Percentiles rank a stretch among this genome's conserved stretches.
phyloP scores from a whole-genome alignment of 37 sponge, comb jelly and placozoan species.

The Beroe forskalii region DNA sequence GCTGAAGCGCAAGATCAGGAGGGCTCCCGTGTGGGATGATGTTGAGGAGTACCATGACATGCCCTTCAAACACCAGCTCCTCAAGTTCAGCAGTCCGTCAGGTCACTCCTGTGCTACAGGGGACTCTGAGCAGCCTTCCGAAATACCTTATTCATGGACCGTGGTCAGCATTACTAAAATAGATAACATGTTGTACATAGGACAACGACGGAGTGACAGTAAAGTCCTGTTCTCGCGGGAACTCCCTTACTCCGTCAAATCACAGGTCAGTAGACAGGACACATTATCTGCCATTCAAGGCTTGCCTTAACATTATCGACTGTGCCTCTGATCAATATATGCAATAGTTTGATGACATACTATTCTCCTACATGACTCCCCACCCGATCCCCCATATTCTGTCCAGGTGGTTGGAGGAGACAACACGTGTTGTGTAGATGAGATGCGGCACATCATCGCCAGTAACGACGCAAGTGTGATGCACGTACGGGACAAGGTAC shows the following conservation, averaged over 20 bases:
- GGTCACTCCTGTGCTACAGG: too few species aligned
- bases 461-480: constrained; percentile 40
- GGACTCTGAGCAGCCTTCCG: too few species aligned
- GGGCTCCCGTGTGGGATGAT: neutral
- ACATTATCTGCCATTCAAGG: too few species aligned
- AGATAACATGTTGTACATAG: neutral
- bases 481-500: neutral
- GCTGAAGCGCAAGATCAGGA: constrained; percentile 43
- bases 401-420: constrained; percentile 39
- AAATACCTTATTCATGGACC: constrained; percentile 4
- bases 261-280: constrained; percentile 12
- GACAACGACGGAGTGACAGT: neutral
- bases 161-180: neutral
- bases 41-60: constrained; percentile 40
- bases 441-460: constrained; percentile 8
- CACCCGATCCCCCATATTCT: too few species aligned
- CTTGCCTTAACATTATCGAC: too few species aligned
- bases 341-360: too few species aligned
- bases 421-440: constrained; percentile 49
- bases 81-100: neutral
- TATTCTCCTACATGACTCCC: too few species aligned
- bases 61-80: constrained; percentile 11
- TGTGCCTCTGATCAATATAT: too few species aligned
- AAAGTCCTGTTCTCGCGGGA: constrained; percentile 15
- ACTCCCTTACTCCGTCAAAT: constrained; percentile 18